Percentiles rank a stretch among this genome's conserved stretches.
These are phyloP conservation scores for Drosophila testacea DNA, from an alignment of 2,888 invertebrate genomes.

Conservation along the genomic window DNA sequence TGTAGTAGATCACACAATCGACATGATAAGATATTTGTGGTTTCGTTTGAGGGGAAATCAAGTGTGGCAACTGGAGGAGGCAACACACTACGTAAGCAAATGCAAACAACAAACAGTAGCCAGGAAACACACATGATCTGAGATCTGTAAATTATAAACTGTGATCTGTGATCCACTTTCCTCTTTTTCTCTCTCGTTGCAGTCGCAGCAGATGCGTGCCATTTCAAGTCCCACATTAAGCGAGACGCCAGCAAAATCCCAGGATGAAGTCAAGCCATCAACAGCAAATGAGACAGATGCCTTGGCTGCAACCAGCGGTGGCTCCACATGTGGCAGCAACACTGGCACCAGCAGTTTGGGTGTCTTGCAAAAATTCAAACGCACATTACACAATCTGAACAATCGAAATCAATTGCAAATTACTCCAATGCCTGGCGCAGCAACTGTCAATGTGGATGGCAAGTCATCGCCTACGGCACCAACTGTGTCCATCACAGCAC, in stretches of 20 bases:
- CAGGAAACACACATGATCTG: slow-evolving; percentile 1
- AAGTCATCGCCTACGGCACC: slow-evolving; percentile 47
- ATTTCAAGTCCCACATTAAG: slow-evolving; percentile 85
- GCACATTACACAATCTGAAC: slow-evolving; percentile 87
- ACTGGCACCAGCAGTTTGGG: slow-evolving; percentile 71
- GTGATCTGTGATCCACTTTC: background rate
- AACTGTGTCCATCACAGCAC: slow-evolving; percentile 45
- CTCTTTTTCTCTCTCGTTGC: slow-evolving; percentile 33
- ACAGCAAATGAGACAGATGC: background rate
- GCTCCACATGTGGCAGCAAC: slow-evolving; percentile 22
- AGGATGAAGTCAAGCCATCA: slow-evolving; percentile 14
- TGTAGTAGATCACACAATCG: slow-evolving; percentile 21
- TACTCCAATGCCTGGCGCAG: slow-evolving; percentile 45
- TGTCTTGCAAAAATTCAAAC: slow-evolving; percentile 90
- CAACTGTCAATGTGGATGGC: slow-evolving; percentile 6
- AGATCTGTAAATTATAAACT: background rate
- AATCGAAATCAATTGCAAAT: slow-evolving; percentile 71
- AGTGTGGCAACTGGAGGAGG: slow-evolving; percentile 17
- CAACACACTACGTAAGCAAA: slow-evolving; percentile 38
- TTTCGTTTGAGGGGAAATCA: slow-evolving; percentile 40
- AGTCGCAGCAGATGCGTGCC: slow-evolving; percentile 84
- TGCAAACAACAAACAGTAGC: slow-evolving; percentile 15
- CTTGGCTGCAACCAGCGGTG: slow-evolving; percentile 16
- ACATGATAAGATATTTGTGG: slow-evolving; percentile 53
- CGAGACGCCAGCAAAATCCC: slow-evolving; percentile 48